Evolutionary conservation across 2,797 vertebrate species (phyloP), one percentile per base, ranked within the genome.

Genomic region (Xenentodon cancila): DNA sequence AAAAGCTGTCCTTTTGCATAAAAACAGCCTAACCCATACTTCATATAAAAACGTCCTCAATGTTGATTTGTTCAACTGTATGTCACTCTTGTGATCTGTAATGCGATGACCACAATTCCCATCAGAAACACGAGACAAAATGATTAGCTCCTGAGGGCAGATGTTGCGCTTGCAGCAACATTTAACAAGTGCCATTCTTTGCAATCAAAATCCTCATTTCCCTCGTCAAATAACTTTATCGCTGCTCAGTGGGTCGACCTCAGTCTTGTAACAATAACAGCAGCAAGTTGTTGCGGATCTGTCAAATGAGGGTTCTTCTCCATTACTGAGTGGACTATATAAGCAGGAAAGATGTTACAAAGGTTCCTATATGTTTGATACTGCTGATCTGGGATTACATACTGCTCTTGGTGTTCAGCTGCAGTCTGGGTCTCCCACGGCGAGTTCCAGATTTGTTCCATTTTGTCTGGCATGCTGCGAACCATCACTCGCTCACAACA

Each of bases 341-440:
- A 94, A 7, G 96, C 94, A 43, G 98, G 98, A 82, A 99, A 99
- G 80, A 99, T 99, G 93, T 99, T 99, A 90, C 97, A 99, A 81
- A 99, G 97, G 89, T 99, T 99, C 81, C 97, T 96, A 84, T 99
- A 99, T 13, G 97, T 98, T 88, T 99, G 97, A 89, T 97, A 98
- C 86, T 96, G 97, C 77, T 97, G 96, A 68, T 99, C 98, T 52
- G 97, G 97, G 82, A 98, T 96, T 68, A 94, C 87, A 19, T 95
- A 95, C 53, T 94, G 95, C 71, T 98, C 97, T 66, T 91, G 94
- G 32, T 94, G 95, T 80, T 98, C 96, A 13, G 67, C 78, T 56
- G 77, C 76, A 32, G 90, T 80, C 48, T 93, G 89, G 64, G 88
- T 92, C 72, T 96, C 95, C 97, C 97, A 99, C 7, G 97, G 96